Percentiles rank a stretch among this genome's conserved stretches.
Evolutionary conservation across 2,113 vertebrate genomes (phyloP).

Genomic region (Aptenodytes forsteri): DNA sequence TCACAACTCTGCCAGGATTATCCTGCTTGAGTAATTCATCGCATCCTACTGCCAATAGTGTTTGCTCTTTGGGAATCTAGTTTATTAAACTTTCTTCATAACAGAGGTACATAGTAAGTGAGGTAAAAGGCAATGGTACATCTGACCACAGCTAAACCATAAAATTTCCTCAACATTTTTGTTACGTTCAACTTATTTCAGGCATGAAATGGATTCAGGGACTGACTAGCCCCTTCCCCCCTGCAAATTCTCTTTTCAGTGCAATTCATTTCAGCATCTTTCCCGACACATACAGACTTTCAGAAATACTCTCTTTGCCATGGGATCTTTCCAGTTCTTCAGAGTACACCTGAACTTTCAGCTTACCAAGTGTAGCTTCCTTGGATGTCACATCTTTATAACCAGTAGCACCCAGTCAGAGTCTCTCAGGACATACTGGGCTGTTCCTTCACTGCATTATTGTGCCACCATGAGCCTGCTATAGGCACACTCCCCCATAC

Average conservation of each 20-base stretch:
- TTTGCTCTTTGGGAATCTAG: neutral
- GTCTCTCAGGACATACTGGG: neutral
- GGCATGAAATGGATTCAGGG: neutral
- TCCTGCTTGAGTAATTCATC: neutral
- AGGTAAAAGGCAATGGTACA: neutral
- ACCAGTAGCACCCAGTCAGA: neutral
- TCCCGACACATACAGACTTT: neutral
- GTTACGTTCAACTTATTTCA: neutral
- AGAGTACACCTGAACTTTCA: neutral
- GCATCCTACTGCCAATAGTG: neutral
- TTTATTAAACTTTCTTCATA: neutral
- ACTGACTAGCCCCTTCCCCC: neutral
- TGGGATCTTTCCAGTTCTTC: neutral
- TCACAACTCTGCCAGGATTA: neutral
- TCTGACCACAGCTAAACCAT: neutral
- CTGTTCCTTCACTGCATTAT: neutral
- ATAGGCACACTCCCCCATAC: neutral
- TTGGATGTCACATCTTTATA: neutral
- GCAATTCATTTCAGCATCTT: neutral
- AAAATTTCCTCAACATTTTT: neutral
- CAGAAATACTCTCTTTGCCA: neutral
- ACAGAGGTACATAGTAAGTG: neutral
- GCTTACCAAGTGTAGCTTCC: neutral
- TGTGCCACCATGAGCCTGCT: neutral
- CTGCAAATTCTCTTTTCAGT: neutral